Conservation (phyloP, 2,888 invertebrate genomes). For the Pollenia angustigena region DNA sequence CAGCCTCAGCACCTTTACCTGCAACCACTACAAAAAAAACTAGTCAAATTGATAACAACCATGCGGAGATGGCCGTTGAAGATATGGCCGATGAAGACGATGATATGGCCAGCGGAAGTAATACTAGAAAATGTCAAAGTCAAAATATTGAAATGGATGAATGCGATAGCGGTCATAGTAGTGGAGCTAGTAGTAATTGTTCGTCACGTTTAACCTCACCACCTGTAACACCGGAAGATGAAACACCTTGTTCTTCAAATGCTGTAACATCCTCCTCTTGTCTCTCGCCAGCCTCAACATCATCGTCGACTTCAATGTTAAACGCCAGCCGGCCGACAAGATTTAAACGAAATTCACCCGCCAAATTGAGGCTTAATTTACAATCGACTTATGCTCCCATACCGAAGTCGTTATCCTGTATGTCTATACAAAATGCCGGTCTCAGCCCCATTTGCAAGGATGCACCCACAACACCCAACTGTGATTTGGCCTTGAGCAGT, state of each 20-base stretch:
- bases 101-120: conserved; percentile 40
- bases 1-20: conserved; percentile 74
- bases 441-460: conserved; percentile 75
- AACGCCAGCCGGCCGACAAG: conserved; percentile 76
- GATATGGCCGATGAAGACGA: conserved; percentile 38
- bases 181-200: conserved; percentile 77
- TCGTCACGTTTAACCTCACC: conserved; percentile 81
- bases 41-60: conserved; percentile 68
- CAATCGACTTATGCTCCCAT: conserved; percentile 79
- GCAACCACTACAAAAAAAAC: conserved; percentile 54
- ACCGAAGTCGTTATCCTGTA: conserved; percentile 81
- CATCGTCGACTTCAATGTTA: conserved; percentile 74
- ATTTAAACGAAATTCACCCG: conserved; percentile 81
- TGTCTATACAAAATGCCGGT: conserved; percentile 79
- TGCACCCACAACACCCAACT: conserved; percentile 77
- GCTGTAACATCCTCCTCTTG: conserved; percentile 71
- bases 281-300: conserved; percentile 68
- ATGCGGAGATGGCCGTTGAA: conserved; percentile 16
- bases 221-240: conserved; percentile 80
- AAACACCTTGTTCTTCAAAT: conserved; percentile 75
- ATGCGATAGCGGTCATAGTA: conserved; percentile 75
- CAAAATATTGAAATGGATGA: conserved; percentile 76
- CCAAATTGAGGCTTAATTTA: conserved; percentile 80
- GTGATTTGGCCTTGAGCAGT: conserved; percentile 69
- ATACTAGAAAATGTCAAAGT: conserved; percentile 75